Conservation (phyloP, 2,113 vertebrate genomes). For the Rhinichthys klamathensis region DNA sequence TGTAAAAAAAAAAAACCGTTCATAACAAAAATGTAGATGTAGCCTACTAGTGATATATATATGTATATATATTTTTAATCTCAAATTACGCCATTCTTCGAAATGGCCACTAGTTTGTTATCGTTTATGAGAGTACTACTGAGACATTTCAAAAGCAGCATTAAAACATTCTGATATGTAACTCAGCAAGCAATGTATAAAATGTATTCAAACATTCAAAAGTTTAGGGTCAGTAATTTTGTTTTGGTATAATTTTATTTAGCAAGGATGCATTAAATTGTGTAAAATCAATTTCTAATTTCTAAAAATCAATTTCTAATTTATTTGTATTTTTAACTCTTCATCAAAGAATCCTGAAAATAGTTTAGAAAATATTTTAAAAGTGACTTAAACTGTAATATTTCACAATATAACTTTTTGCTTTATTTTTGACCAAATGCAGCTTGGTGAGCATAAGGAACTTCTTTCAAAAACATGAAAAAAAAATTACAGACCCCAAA, state of each 20-base stretch:
- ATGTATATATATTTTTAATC: no score
- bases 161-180: neutral
- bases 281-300: no score
- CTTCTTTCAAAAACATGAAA: neutral
- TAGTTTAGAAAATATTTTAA: no score
- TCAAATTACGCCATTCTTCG: neutral
- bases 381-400: neutral
- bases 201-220: neutral
- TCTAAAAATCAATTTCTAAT: no score
- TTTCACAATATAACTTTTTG: neutral
- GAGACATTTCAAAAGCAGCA: neutral
- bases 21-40: neutral
- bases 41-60: neutral
- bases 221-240: neutral
- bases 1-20: neutral
- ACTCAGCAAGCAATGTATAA: neutral
- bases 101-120: neutral
- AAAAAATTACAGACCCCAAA: neutral
- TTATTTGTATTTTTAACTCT: no score
- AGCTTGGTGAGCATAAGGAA: neutral
- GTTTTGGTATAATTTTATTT: neutral
- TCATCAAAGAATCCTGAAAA: no score
- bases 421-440: neutral
- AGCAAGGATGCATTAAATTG: neutral
- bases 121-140: neutral